Conservation (phyloP, 2,113 vertebrate genomes). For the Ictidomys tridecemlineatus region DNA sequence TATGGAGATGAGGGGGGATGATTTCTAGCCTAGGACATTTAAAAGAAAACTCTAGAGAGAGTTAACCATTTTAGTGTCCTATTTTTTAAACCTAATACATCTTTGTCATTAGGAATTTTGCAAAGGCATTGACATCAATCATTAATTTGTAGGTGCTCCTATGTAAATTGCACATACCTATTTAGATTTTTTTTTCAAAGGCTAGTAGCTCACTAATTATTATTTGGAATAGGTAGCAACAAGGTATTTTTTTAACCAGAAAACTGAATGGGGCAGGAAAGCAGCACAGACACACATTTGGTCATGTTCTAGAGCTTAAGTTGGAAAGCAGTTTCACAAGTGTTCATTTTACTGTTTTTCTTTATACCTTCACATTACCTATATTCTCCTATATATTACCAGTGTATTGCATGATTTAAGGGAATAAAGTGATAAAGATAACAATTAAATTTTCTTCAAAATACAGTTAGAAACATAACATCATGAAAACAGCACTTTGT, state of each 20-base stretch:
- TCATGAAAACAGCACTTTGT: background rate
- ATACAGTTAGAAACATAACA: conserved; percentile 21
- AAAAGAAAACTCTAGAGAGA: conserved; percentile 37
- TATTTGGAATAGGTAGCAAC: background rate
- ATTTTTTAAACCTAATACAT: conserved; percentile 48
- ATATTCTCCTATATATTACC: background rate
- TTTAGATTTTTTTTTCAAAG: conserved; percentile 42
- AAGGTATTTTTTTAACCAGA: background rate
- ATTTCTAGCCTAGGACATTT: background rate
- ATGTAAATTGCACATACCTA: background rate
- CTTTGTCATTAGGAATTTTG: conserved; percentile 28
- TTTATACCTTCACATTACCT: background rate
- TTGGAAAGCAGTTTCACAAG: background rate
- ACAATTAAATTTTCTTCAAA: conserved; percentile 40
- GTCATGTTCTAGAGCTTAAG: background rate
- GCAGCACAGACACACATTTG: background rate
- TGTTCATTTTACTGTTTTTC: background rate
- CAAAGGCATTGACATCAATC: background rate
- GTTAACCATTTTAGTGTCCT: conserved; percentile 43
- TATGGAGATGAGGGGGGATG: background rate
- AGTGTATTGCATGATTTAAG: background rate
- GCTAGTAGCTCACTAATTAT: background rate
- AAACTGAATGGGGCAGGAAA: background rate
- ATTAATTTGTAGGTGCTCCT: conserved; percentile 48
- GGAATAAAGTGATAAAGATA: background rate